These are phyloP conservation scores for Trissolcus japonicus DNA, from an alignment of 2,888 invertebrate species.

Conservation along the genomic window DNA sequence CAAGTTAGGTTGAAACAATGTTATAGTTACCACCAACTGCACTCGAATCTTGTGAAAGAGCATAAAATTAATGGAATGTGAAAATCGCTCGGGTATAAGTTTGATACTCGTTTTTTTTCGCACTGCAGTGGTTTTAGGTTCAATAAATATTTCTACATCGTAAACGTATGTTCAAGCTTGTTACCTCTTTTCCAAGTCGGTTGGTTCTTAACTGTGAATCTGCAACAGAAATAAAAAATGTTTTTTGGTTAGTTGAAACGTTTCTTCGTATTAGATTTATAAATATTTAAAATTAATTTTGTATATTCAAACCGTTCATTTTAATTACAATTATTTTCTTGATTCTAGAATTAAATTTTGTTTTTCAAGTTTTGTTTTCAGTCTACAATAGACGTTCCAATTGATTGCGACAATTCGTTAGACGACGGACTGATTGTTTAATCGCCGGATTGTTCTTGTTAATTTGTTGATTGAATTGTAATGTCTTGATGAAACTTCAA, in stretches of 20 bases:
- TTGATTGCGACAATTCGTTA: neutral
- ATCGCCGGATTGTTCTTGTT: neutral
- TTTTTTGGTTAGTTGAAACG: no score
- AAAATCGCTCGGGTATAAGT: constrained; percentile 1
- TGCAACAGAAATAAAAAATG: constrained; percentile 9
- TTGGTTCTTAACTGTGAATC: neutral
- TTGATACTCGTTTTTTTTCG: neutral
- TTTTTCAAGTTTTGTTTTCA: no score
- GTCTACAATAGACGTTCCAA: no score
- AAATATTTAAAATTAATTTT: no score
- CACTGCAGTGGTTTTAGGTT: neutral
- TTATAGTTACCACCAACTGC: constrained; percentile 9
- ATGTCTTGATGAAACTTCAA: constrained; percentile 4
- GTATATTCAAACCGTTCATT: no score
- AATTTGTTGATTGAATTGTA: constrained; percentile 25
- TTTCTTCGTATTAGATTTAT: no score
- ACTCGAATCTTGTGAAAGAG: constrained; percentile 1
- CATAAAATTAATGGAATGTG: constrained; percentile 13
- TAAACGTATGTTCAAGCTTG: neutral
- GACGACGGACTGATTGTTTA: neutral
- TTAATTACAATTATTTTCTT: no score
- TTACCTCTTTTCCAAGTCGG: neutral
- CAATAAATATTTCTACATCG: neutral
- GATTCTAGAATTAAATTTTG: no score
- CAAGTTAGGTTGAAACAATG: constrained; percentile 13